Evolutionary conservation across 2,888 invertebrate genomes (phyloP).

Genomic region (Ennomos fuscantarius): DNA sequence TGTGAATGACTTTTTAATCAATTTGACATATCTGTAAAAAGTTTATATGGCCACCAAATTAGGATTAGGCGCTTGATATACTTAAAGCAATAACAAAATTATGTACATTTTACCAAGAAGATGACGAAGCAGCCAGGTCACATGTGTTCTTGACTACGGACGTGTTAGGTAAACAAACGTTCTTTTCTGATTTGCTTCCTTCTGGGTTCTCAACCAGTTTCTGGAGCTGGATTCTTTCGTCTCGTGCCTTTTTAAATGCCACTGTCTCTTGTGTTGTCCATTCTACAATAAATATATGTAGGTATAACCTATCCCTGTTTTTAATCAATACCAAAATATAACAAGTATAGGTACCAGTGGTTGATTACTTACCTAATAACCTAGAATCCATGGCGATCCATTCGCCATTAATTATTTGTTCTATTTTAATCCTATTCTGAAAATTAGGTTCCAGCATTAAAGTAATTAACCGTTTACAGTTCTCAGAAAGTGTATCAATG

Average conservation of each 20-base stretch:
- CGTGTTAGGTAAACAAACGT: slow-evolving; percentile 48
- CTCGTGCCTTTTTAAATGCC: slow-evolving; percentile 71
- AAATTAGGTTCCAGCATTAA: slow-evolving; percentile 89
- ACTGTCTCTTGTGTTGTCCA: slow-evolving; percentile 72
- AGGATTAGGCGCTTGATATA: too few species aligned
- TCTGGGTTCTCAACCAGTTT: slow-evolving; percentile 50
- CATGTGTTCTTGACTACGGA: slow-evolving; percentile 55
- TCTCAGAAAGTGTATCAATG: slow-evolving; percentile 81
- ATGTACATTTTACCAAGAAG: slow-evolving; percentile 51
- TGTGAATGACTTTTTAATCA: too few species aligned
- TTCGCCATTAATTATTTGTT: slow-evolving; percentile 81
- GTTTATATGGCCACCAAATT: too few species aligned
- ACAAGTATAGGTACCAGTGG: slow-evolving; percentile 1
- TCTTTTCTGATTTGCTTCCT: slow-evolving; percentile 42
- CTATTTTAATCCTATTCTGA: slow-evolving; percentile 84
- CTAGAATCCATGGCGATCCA: slow-evolving; percentile 89
- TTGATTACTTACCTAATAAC: slow-evolving; percentile 61
- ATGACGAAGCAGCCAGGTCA: slow-evolving; percentile 52
- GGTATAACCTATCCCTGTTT: too few species aligned
- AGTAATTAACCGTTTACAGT: slow-evolving; percentile 86
- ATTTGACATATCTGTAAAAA: too few species aligned
- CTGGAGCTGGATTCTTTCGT: slow-evolving; percentile 57
- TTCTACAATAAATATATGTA: slow-evolving; percentile 52
- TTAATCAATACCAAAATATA: too few species aligned
- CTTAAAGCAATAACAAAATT: slow-evolving; percentile 5